Evolutionary conservation across 1,140 invertebrate genomes (phyloP).

Genomic region (Eubasilissa regina): DNA sequence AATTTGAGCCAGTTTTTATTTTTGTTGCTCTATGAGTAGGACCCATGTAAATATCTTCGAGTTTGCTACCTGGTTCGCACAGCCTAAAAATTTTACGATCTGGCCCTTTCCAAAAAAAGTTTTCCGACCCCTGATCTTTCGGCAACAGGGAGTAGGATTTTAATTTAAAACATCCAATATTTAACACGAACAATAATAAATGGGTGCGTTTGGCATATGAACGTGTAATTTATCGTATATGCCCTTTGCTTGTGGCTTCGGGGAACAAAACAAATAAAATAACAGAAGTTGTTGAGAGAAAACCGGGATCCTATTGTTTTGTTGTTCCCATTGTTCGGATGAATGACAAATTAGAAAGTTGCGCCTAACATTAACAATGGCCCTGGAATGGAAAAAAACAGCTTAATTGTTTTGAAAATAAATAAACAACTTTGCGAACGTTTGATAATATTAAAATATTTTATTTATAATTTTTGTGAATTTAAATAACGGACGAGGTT

Average conservation of each 20-base stretch:
- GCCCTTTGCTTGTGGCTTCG: conserved; percentile 5
- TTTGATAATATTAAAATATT: no score
- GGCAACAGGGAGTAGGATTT: not conserved
- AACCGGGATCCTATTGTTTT: not conserved
- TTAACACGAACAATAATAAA: conserved; percentile 14
- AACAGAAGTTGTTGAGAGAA: not conserved
- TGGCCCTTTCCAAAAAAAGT: no score
- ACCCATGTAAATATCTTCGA: no score
- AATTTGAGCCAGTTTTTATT: no score
- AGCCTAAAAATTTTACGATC: no score
- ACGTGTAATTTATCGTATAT: not conserved
- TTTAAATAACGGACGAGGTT: no score
- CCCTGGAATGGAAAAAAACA: not conserved
- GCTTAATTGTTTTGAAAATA: conserved; percentile 2
- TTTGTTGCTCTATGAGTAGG: no score
- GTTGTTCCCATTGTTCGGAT: not conserved
- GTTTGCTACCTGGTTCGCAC: no score
- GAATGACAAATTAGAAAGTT: conserved; percentile 10
- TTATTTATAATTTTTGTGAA: no score
- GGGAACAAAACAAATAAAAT: conserved; percentile 14
- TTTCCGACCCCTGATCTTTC: no score
- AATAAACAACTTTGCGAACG: no score
- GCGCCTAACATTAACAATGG: not conserved
- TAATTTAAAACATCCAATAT: conserved; percentile 2
- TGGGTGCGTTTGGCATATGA: conserved; percentile 6